Evolutionary conservation across 2,113 vertebrate genomes (phyloP), one percentile per base, ranked within the genome.

Genomic region (Poecilia latipinna): DNA sequence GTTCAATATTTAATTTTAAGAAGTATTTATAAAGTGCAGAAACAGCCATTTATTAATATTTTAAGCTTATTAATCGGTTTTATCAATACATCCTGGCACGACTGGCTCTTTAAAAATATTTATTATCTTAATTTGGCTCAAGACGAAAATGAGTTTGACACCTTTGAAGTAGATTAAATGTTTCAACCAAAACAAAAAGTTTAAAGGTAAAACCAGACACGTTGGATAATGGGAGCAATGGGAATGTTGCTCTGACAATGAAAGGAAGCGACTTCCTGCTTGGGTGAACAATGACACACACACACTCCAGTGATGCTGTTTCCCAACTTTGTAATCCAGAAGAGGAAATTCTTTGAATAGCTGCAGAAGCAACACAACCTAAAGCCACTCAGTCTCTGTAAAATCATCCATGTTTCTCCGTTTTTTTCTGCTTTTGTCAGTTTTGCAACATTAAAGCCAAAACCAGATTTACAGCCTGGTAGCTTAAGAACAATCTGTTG

Each of bases 201-300:
- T n/a, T n/a, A n/a, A n/a, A n/a, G n/a, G n/a, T n/a, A n/a, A n/a
- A n/a, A n/a, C n/a, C n/a, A n/a, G n/a, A 72, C 37, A 61, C 17
- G n/a, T 32, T 11, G 0, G 17, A 37, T n/a, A 6, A 33, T 60
- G 66, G 32, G 85, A 68, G 75, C 17, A 33, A 61, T 75, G 68
- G 32, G 85, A 70, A 78, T 24, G 39, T 64, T 75, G 68, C 39
- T 71, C 17, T 68, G 51, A 88, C 90, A 92, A 89, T 86, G 68
- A 17, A 54, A 87, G 91, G 92, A 93, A 92, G 73, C 85, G 22
- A 62, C 72, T 74, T 39, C 74, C 70, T 72, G 42, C 68, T 83
- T 75, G 37, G 75, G 29, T 29, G 51, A 86, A 93, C 90, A 90
- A 91, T 85, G 54, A 5, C 19, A 12, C 62, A 60, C 35, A 75